Evolutionary conservation across 1,140 invertebrate species (phyloP).

Genomic region (Stegodyphus dumicola): DNA sequence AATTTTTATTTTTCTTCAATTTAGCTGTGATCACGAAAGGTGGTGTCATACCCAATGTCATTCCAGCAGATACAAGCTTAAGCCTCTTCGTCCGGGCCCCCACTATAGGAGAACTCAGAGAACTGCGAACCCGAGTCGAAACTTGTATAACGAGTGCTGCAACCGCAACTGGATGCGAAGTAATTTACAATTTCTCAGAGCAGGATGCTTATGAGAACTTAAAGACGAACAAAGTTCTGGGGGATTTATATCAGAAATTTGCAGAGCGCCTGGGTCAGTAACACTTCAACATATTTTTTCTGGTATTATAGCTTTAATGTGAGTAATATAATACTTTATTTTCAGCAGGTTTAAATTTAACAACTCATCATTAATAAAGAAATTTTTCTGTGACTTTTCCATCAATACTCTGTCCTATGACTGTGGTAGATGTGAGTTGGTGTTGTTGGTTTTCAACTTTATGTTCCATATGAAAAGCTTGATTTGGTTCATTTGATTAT

Average conservation of each 20-base stretch:
- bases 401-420: too few relatives aligned
- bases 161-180: conserved; percentile 66
- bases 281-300: too few relatives aligned
- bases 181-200: background rate
- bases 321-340: too few relatives aligned
- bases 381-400: too few relatives aligned
- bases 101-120: conserved; percentile 64
- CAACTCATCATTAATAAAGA: too few relatives aligned
- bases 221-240: conserved; percentile 63
- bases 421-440: too few relatives aligned
- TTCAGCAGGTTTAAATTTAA: too few relatives aligned
- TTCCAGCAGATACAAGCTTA: conserved; percentile 67
- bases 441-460: too few relatives aligned
- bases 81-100: conserved; percentile 66
- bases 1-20: background rate
- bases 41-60: conserved; percentile 67
- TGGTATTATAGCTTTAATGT: too few relatives aligned
- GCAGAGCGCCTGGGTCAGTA: conserved; percentile 56
- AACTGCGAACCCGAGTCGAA: conserved; percentile 64
- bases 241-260: conserved; percentile 61
- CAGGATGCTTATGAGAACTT: conserved; percentile 63
- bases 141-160: conserved; percentile 67
- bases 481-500: too few relatives aligned
- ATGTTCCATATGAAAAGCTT: too few relatives aligned
- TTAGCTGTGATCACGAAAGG: conserved; percentile 66